These are phyloP conservation scores for Drosophila mayaguana DNA, from an alignment of 2,888 invertebrate genomes.

Conservation along the genomic window DNA sequence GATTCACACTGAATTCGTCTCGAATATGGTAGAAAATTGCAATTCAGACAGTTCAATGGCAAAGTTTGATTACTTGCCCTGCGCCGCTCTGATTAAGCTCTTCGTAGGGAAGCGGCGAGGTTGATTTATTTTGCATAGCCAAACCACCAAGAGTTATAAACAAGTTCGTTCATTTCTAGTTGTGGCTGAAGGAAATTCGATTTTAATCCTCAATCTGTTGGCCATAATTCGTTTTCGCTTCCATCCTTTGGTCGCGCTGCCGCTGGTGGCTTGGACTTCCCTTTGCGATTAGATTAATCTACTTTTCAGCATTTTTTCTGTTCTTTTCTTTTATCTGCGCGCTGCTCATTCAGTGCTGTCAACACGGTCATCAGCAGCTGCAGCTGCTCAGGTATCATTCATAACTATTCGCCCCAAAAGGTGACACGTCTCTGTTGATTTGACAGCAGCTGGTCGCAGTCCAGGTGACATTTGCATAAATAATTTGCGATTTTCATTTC, in stretches of 20 bases:
- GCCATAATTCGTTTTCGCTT: conserved; percentile 57
- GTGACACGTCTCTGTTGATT: conserved; percentile 42
- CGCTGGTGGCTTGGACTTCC: conserved; percentile 51
- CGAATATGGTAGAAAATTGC: not conserved
- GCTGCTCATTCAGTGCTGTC: conserved; percentile 18
- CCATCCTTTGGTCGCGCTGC: conserved; percentile 39
- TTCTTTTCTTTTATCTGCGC: conserved; percentile 20
- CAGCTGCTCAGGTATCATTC: conserved; percentile 44
- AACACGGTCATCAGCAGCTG: conserved; percentile 46
- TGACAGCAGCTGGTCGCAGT: not conserved
- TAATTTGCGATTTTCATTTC: conserved; percentile 55
- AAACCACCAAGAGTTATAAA: not conserved
- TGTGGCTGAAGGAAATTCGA: conserved; percentile 13
- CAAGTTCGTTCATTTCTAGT: conserved; percentile 20
- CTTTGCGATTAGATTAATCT: conserved; percentile 54
- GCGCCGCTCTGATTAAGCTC: not conserved
- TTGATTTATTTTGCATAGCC: conserved; percentile 5
- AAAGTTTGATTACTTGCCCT: not conserved
- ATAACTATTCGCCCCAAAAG: conserved; percentile 45
- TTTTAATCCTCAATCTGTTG: conserved; percentile 20
- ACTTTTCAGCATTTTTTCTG: conserved; percentile 45
- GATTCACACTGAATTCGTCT: not conserved
- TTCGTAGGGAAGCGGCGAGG: not conserved
- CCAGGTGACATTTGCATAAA: conserved; percentile 46
- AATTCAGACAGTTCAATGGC: not conserved